These are phyloP conservation scores for Fringilla coelebs DNA, from an alignment of 2,797 vertebrate species.

Conservation along the genomic window DNA sequence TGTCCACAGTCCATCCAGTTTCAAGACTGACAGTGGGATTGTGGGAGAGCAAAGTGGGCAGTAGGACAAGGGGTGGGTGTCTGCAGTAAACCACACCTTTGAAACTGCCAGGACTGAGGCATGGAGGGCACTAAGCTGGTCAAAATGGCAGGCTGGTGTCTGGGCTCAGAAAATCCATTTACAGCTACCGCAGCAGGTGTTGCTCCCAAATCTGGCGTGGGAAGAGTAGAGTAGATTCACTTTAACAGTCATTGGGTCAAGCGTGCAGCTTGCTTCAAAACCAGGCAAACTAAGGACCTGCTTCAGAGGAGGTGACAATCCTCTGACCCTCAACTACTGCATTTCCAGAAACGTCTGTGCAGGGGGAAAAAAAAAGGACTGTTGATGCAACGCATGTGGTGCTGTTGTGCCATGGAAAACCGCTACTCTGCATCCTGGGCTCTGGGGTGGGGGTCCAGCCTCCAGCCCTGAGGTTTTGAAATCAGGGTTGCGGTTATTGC, in stretches of 20 bases:
- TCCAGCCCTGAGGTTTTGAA: not conserved
- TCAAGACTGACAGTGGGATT: accelerated
- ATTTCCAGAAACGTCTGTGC: not conserved
- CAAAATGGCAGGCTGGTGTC: not conserved
- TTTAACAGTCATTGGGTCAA: not conserved
- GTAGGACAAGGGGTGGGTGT: not conserved
- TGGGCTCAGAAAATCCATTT: not conserved
- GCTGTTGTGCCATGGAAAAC: accelerated
- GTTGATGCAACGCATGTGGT: not conserved
- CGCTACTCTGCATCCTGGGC: not conserved
- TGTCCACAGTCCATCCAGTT: not conserved
- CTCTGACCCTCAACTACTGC: not conserved
- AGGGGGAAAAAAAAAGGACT: not conserved
- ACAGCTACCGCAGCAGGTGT: accelerated
- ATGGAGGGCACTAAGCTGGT: not conserved
- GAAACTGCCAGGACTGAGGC: not conserved
- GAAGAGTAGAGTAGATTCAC: not conserved
- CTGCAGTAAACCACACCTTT: not conserved
- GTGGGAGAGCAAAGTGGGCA: not conserved
- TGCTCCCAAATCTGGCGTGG: not conserved
- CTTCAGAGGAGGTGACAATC: not conserved
- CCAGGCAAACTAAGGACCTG: not conserved
- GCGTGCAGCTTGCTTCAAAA: not conserved
- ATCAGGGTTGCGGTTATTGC: not conserved
- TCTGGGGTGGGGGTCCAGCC: not conserved